These are phyloP conservation scores for Alosa sapidissima DNA, from an alignment of 2,797 vertebrate genomes.

Conservation along the genomic window DNA sequence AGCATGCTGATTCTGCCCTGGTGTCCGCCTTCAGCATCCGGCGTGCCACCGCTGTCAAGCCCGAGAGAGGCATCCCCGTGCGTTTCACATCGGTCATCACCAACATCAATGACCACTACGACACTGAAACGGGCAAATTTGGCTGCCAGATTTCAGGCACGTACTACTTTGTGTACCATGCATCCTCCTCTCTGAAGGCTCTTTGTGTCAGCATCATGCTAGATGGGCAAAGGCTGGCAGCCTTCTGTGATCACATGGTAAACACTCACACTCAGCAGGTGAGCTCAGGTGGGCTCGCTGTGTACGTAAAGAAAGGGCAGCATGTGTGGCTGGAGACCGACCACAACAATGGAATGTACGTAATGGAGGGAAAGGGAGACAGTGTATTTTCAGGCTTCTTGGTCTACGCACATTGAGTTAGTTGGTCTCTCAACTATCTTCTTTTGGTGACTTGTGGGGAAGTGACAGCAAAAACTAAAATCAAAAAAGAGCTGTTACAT, in stretches of 20 bases:
- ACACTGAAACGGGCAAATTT: constrained; percentile 71
- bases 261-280: constrained; percentile 62
- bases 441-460: neutral
- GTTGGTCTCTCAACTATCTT: neutral
- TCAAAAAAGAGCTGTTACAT: neutral
- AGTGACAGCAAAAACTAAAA: neutral
- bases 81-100: constrained; percentile 68
- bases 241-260: constrained; percentile 78
- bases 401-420: constrained; percentile 72
- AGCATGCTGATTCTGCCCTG: constrained; percentile 62
- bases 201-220: constrained; percentile 69
- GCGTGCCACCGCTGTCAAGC: constrained; percentile 56
- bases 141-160: constrained; percentile 72
- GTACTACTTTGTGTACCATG: constrained; percentile 80
- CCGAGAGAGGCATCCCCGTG: constrained; percentile 52
- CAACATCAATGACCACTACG: constrained; percentile 69
- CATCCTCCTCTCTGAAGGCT: constrained; percentile 61
- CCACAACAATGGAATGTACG: constrained; percentile 74
- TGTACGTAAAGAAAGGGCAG: constrained; percentile 56
- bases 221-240: constrained; percentile 43
- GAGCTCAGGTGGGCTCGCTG: constrained; percentile 72
- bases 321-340: constrained; percentile 76
- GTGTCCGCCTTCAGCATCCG: constrained; percentile 78
- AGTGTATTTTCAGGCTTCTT: constrained; percentile 85
- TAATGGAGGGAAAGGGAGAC: constrained; percentile 63